Conservation (phyloP, 2,888 invertebrate genomes). For the Hecatera dysodea region DNA sequence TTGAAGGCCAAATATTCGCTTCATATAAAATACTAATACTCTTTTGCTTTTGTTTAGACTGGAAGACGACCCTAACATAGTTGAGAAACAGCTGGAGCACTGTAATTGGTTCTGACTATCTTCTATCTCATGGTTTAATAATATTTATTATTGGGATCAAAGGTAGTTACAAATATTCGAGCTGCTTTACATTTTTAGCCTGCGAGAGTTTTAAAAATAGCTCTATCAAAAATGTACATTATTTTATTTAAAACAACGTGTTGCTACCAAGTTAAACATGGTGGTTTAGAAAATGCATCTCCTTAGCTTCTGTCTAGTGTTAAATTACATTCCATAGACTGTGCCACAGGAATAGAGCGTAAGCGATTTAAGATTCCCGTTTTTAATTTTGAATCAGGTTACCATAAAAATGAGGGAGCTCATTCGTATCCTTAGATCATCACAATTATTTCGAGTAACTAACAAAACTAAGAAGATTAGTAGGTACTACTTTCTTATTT, state of each 20-base stretch:
- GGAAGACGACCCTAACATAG: too few species aligned
- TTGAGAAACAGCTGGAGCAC: too few species aligned
- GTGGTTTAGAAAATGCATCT: conserved; percentile 50
- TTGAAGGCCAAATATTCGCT: too few species aligned
- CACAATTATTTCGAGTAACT: too few species aligned
- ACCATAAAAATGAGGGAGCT: too few species aligned
- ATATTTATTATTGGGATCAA: neutral
- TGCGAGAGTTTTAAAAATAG: neutral
- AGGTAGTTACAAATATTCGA: neutral
- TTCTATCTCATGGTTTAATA: too few species aligned
- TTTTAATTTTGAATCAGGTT: neutral
- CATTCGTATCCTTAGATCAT: too few species aligned
- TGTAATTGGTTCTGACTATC: too few species aligned
- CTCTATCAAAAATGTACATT: neutral
- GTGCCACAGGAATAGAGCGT: conserved; percentile 23
- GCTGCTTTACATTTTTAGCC: neutral
- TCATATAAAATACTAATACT: too few species aligned
- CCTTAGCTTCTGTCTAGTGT: conserved; percentile 60
- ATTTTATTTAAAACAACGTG: conserved; percentile 17
- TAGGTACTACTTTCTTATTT: too few species aligned
- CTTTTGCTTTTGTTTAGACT: too few species aligned
- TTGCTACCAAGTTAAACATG: neutral
- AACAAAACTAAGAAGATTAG: too few species aligned
- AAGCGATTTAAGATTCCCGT: conserved; percentile 25
- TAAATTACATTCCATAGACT: conserved; percentile 50